Base-by-base conservation (phyloP, 2,113 vertebrate species). In the Salvelinus alpinus region DNA sequence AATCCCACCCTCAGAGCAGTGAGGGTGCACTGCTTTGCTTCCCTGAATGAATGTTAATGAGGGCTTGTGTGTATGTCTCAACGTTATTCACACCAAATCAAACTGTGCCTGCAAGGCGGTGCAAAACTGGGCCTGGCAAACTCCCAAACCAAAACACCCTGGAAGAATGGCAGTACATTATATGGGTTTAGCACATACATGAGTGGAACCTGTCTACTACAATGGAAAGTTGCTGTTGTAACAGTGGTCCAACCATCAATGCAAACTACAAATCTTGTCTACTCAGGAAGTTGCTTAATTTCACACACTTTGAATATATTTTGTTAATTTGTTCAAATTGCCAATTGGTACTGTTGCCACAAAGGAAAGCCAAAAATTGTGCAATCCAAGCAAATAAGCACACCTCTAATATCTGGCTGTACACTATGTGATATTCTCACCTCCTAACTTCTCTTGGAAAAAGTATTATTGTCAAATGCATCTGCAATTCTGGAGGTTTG, bases 61-160 rank as follows among this genome's bases (percentile, higher is more conserved):
- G 87, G 89, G 90, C 87, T 85, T 90, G 89, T 90, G 89, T 91
- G 91, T 91, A 85, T 87, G 90, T 93, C 87, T 92, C 87, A 92
- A 92, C 92, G 91, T 92, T 93, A 92, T 92, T 93, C 90, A 92
- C 91, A 93, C 90, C 91, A 90, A 90, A 93, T 94, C 92, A 94
- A 91, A 92, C 90, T 91, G 91, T 82, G 89, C 88, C 85, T 89
- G 88, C 90, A 92, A 92, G 90, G 91, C 92, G 90, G 91, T 92
- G 90, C 91, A 91, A 92, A 93, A 91, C 91, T 89, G 84, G 85
- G 80, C 76, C 87, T 94, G 93, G 92, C 92, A 90, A 87, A 73
- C 74, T 88, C 84, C 90, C 90, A 93, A 90, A 89, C 87, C 90
- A 90, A 91, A 91, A 91, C 90, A 92, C 92, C 89, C 91, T 92